Evolutionary conservation across 35 echinoderm and acorn worm genomes (phyloP).

Genomic region (Apostichopus japonicus): DNA sequence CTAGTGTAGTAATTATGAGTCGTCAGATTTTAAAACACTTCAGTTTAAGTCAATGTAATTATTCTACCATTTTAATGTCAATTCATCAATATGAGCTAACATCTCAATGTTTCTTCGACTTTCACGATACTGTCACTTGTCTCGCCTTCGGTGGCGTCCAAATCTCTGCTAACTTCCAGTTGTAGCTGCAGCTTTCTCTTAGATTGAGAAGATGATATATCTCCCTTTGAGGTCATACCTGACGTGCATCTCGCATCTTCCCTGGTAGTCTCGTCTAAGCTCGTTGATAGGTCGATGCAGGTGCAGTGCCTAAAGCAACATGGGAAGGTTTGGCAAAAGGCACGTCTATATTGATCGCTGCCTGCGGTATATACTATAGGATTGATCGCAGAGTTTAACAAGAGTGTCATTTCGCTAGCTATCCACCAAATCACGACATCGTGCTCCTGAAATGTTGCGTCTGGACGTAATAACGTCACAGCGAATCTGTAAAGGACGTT

Average conservation of each 20-base stretch:
- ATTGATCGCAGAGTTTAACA: slow-evolving; percentile 23
- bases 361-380: slow-evolving; percentile 14
- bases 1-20: too few species aligned
- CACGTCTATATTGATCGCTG: background rate
- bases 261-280: background rate
- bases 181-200: background rate
- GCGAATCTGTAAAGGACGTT: background rate
- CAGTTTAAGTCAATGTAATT: too few species aligned
- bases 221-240: background rate
- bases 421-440: background rate
- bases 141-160: background rate
- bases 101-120: too few species aligned
- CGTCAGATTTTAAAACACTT: too few species aligned
- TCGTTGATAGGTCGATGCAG: background rate
- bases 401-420: background rate
- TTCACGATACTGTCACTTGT: background rate
- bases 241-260: background rate
- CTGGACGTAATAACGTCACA: background rate
- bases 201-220: background rate
- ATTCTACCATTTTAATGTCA: too few species aligned
- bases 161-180: background rate
- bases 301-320: background rate
- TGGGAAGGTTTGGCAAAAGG: background rate
- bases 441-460: background rate
- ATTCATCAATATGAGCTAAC: too few species aligned